Percentiles rank a stretch among this genome's conserved stretches.
phyloP scores from a whole-genome alignment of 2,888 invertebrate species.

The Caenorhabditis sp. region DNA sequence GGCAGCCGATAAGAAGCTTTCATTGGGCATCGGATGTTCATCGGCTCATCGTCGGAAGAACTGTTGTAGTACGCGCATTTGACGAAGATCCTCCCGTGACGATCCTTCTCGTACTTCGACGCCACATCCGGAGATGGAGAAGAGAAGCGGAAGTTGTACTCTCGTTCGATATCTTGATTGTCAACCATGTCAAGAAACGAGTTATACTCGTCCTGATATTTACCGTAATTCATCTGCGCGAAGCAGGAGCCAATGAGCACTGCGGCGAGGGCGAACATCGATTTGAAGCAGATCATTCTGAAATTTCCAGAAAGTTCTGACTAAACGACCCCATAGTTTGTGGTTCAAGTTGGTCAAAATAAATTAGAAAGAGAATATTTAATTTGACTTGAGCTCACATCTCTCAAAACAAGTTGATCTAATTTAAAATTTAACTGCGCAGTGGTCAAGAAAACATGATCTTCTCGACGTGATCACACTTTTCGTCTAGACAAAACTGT shows the following conservation, averaged over 20 bases:
- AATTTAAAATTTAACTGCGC: neutral
- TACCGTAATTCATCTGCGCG: neutral
- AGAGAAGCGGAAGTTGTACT: neutral
- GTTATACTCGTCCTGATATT: slow-evolving; percentile 11
- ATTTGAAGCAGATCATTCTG: too few relatives aligned
- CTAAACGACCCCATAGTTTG: too few relatives aligned
- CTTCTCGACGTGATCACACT: neutral
- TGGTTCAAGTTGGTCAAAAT: neutral
- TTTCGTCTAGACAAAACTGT: neutral
- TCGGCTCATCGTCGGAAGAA: too few relatives aligned
- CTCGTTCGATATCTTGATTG: too few relatives aligned
- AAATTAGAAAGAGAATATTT: neutral
- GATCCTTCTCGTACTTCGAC: neutral
- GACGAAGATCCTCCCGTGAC: slow-evolving; percentile 1
- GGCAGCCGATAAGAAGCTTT: too few relatives aligned
- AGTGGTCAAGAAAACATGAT: neutral
- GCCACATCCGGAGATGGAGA: neutral
- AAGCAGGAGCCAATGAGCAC: neutral
- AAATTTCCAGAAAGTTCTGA: too few relatives aligned
- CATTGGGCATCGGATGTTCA: too few relatives aligned
- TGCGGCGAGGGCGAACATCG: neutral
- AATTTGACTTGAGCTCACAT: slow-evolving; percentile 1
- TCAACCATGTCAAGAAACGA: slow-evolving; percentile 22
- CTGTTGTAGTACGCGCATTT: too few relatives aligned
- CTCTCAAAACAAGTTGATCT: neutral